Evolutionary conservation across 2,888 invertebrate species (phyloP), one percentile per base, ranked within the genome.

Genomic region (Tinea semifulvella): DNA sequence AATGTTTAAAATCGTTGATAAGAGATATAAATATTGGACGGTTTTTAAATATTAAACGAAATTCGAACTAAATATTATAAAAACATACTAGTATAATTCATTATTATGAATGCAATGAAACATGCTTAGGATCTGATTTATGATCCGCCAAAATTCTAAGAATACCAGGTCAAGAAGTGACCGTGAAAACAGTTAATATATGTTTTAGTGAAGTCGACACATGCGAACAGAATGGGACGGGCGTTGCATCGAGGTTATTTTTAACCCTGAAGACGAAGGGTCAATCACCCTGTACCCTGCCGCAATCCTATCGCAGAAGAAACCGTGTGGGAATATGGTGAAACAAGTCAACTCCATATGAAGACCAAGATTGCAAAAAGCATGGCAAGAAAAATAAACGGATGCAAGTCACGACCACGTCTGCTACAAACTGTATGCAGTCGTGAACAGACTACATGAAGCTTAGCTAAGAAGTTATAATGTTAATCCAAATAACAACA

Each of bases 141-240:
- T 36, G 18, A 18, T 10, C 18, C 18, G 17, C n/a, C 13, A 13
- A 40, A 40, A 57, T 70, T 73, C 63, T 53, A 50, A 64, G 65
- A 68, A 74, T 50, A 69, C 63, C 71, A 74, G 77, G 79, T 76
- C 77, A 76, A 65, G 68, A 66, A 62, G 69, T 68, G 80, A 73
- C 80, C 79, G 62, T 80, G 80, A 80, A 43, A 79, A 77, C 74
- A 74, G 68, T 73, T 75, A 71, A 71, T 69, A 68, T 63, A 71
- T 75, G 74, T 75, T 76, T 35, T 74, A 74, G 72, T 76, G 68
- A 75, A 79, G 77, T 77, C 77, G 73, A 77, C 80, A 79, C 70
- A 80, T 79, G 79, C 67, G 68, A 76, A 65, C 79, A 75, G 79
- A 79, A 77, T 74, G 75, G 31, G 65, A 68, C 72, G 62, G 38